Base-by-base conservation (phyloP, 2,888 invertebrate species). In the Drosophila prolongata region DNA sequence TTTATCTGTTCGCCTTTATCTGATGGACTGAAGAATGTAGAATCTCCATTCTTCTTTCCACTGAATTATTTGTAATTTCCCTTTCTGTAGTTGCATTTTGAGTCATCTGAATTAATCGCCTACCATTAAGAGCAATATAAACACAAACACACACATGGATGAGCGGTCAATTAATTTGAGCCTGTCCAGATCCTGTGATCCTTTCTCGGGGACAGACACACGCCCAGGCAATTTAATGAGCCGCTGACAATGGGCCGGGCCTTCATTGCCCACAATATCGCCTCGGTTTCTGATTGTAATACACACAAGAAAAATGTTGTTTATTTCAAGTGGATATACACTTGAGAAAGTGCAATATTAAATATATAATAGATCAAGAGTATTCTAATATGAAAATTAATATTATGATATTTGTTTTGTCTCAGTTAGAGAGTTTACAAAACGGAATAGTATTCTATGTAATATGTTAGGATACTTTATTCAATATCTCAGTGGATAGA, bases 201-300 rank as follows among this genome's bases (percentile, higher is more conserved):
- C 68, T 79, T 53, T 58, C 27, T 44, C 47, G 49, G 49, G 66
- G 58, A 72, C 69, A 60, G 60, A 68, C 55, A 61, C 60, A 66
- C 61, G 58, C 50, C 57, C 27, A 34, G 54, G 13, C 57, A 42
- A 59, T 71, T 71, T 75, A 81, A 80, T 77, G 66, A 78, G 77
- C 72, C 78, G 89, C 80, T 87, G 87, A 89, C 79, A 71, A 78
- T 76, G 71, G 82, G 72, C 72, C 40, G 76, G 49, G 58, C 70
- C 72, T 47, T 55, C 42, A 50, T 44, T 61, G 58, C 64, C 78
- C 79, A 67, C 72, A 75, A 71, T 79, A 59, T 74, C 44, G 67
- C 67, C 50, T 66, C 37, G 50, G 64, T 14, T 58, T 67, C 52
- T 49, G 35, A 34, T 67, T 56, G 24, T 77, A 57, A 69, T 71